A percentile compares a stretch with the other conserved stretches of the same genome.
phyloP scores from a whole-genome alignment of 2,113 vertebrate genomes.

The Myrmecobius fasciatus region DNA sequence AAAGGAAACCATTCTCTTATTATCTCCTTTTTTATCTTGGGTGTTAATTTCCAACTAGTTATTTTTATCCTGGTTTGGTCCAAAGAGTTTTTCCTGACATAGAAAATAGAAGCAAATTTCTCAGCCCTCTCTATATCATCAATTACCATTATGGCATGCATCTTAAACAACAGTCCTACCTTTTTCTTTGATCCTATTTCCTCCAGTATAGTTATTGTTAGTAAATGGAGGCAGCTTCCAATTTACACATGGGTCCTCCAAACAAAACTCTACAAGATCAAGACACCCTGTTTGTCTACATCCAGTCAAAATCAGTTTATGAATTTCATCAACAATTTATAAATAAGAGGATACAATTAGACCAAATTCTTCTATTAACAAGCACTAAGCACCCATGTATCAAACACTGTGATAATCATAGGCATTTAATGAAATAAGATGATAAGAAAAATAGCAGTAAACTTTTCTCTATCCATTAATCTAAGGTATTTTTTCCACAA shows the following conservation, averaged over 20 bases:
- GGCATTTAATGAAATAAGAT: background rate
- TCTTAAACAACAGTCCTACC: background rate
- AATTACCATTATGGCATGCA: background rate
- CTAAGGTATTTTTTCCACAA: background rate
- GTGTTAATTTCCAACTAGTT: background rate
- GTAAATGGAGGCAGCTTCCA: background rate
- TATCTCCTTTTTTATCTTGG: background rate
- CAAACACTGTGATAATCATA: background rate
- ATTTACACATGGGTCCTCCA: background rate
- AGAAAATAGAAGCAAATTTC: background rate
- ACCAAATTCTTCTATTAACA: background rate
- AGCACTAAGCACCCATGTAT: background rate
- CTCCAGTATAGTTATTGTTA: background rate
- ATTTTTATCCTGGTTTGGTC: background rate
- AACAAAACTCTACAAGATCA: background rate
- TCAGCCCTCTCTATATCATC: background rate
- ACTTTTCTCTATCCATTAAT: background rate
- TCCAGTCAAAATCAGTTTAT: background rate
- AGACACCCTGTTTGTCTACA: background rate
- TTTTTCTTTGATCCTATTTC: background rate
- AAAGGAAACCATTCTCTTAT: background rate
- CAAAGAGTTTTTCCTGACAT: background rate
- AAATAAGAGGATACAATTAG: background rate
- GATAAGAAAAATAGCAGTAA: background rate
- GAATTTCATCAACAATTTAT: background rate